phyloP scores from a whole-genome alignment of 2,888 invertebrate genomes.

The Xylocampa areola region DNA sequence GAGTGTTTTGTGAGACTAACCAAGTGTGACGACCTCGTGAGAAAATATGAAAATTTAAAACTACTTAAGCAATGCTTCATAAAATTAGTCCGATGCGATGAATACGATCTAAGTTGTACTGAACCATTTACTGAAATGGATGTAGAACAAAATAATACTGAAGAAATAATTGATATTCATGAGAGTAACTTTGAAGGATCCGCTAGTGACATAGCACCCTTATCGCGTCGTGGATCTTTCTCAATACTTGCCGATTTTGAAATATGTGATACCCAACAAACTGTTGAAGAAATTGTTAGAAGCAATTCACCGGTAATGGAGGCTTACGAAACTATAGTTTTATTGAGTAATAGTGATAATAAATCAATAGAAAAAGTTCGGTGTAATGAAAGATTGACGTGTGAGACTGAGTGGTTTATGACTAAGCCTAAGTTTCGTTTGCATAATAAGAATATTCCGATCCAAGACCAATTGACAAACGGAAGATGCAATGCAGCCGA shows the following conservation, averaged over 20 bases:
- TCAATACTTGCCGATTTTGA: slow-evolving; percentile 51
- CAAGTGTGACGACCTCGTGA: slow-evolving; percentile 71
- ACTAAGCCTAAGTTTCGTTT: slow-evolving; percentile 31
- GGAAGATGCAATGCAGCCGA: neutral
- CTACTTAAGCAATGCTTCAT: slow-evolving; percentile 66
- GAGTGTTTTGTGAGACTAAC: slow-evolving; percentile 67
- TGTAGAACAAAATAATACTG: slow-evolving; percentile 6
- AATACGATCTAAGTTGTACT: slow-evolving; percentile 11
- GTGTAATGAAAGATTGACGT: slow-evolving; percentile 6
- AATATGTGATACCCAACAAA: slow-evolving; percentile 21
- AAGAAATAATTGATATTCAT: slow-evolving; percentile 14
- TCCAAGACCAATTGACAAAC: slow-evolving; percentile 1
- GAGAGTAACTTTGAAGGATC: slow-evolving; percentile 20
- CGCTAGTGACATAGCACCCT: slow-evolving; percentile 1
- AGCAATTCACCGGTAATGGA: slow-evolving; percentile 74
- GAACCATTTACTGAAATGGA: slow-evolving; percentile 1
- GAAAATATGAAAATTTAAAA: slow-evolving; percentile 61
- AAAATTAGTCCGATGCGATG: slow-evolving; percentile 71
- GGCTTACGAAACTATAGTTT: slow-evolving; percentile 65
- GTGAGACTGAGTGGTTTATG: slow-evolving; percentile 43
- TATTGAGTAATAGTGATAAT: slow-evolving; percentile 1
- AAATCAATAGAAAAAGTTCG: slow-evolving; percentile 3
- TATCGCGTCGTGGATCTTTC: slow-evolving; percentile 53
- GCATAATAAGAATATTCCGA: slow-evolving; percentile 11
- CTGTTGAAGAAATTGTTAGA: slow-evolving; percentile 8